Evolutionary conservation across 2,888 invertebrate species (phyloP).

Genomic region (Drosophila stalkeri): DNA sequence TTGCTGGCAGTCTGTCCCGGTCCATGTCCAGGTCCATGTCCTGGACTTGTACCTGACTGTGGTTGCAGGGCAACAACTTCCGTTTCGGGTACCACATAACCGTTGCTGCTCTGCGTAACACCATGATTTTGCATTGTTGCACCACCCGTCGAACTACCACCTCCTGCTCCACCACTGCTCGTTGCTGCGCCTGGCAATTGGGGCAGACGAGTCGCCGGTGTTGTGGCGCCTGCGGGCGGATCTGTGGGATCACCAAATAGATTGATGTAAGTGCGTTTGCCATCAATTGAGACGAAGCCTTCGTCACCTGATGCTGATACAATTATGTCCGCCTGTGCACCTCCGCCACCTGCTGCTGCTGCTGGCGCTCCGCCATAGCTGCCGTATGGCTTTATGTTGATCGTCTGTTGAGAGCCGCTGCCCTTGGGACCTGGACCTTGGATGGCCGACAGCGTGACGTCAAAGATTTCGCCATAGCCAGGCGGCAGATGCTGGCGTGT

Average conservation of each 20-base stretch:
- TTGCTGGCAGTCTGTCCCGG: constrained; percentile 27
- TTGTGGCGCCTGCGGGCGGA: constrained; percentile 83
- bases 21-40: neutral
- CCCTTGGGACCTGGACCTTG: constrained; percentile 90
- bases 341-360: constrained; percentile 20
- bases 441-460: constrained; percentile 94
- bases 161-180: constrained; percentile 58
- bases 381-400: constrained; percentile 85
- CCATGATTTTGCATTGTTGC: constrained; percentile 42
- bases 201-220: constrained; percentile 82
- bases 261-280: constrained; percentile 94
- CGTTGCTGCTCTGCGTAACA: constrained; percentile 86
- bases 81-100: constrained; percentile 87
- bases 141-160: constrained; percentile 42
- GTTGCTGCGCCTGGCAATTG: constrained; percentile 68
- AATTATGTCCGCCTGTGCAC: constrained; percentile 89
- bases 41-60: constrained; percentile 86
- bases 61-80: constrained; percentile 85
- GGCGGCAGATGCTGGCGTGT: constrained; percentile 85
- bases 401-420: constrained; percentile 84
- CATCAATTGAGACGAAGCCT: constrained; percentile 96
- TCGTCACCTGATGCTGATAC: constrained; percentile 92
- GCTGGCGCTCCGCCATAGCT: constrained; percentile 76
- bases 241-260: constrained; percentile 89
- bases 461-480: constrained; percentile 92